Conservation (phyloP, 2,797 vertebrate species). For the Champsocephalus gunnari region DNA sequence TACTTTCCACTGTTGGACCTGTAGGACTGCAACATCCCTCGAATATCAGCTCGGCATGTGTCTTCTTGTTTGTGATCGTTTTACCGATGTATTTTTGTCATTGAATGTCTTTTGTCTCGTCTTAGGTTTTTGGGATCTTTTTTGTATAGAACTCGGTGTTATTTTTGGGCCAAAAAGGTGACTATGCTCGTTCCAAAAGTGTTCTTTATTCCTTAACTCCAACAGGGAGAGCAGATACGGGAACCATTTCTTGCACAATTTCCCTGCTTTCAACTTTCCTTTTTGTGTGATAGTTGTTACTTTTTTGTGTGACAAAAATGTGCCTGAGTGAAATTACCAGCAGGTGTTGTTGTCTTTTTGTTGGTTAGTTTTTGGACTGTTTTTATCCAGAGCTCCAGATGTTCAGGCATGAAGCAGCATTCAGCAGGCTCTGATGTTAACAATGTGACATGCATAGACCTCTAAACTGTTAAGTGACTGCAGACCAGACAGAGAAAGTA, state of each 20-base stretch:
- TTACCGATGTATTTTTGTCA: constrained; percentile 40
- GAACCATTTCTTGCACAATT: constrained; percentile 76
- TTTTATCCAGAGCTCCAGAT: constrained; percentile 55
- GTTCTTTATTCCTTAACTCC: constrained; percentile 59
- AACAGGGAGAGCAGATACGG: constrained; percentile 42
- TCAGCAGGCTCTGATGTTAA: constrained; percentile 75
- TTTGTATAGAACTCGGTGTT: constrained; percentile 41
- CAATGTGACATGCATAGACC: constrained; percentile 79
- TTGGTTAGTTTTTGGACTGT: constrained; percentile 4
- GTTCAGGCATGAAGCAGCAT: constrained; percentile 61
- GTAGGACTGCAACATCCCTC: constrained; percentile 30
- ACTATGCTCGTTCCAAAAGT: constrained; percentile 68
- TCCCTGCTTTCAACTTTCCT: constrained; percentile 54
- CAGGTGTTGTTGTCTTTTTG: constrained; percentile 40
- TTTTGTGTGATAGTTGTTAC: constrained; percentile 19
- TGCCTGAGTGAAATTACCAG: constrained; percentile 72
- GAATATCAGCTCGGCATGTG: constrained; percentile 32
- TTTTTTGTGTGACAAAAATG: constrained; percentile 57
- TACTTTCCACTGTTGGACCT: constrained; percentile 13
- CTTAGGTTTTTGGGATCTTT: background rate
- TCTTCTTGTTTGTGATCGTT: constrained; percentile 40
- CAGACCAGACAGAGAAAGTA: constrained; percentile 43
- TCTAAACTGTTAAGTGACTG: constrained; percentile 71
- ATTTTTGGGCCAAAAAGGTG: constrained; percentile 68
- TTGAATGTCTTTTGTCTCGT: constrained; percentile 34